Base-by-base conservation (phyloP, 2,797 vertebrate genomes). In the Tenualosa ilisha region DNA sequence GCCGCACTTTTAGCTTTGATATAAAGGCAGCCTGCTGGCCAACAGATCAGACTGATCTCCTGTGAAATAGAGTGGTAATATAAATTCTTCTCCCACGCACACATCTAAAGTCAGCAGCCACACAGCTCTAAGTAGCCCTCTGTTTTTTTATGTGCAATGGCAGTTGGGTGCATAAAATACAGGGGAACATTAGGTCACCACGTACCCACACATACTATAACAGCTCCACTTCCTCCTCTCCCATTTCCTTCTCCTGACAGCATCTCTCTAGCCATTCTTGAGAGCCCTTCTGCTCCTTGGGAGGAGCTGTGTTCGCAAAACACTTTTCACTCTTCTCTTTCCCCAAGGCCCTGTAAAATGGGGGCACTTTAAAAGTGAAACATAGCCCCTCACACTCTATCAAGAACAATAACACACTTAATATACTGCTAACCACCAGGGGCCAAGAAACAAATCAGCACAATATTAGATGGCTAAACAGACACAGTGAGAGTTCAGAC, bases 11-110 rank as follows among this genome's bases (percentile, higher is more conserved):
- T 89, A 84, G 81, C 84, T 90, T 89, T 91, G 90, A 91, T 92
- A 86, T 90, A 88, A 87, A 87, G 86, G 43, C 84, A 49, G 65
- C 83, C 88, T 85, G 87, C 82, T 87, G 26, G 65, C 49, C 54
- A 11, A 51, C 7, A 86, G 85, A 87, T 90, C 86, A 91, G 89
- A 88, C 88, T 92, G 88, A 93, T 92, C 87, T 91, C 85, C 91
- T 88, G 84, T 92, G 90, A 92, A 94, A 92, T 90, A 91, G 88
- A 89, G 89, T 84, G 89, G 86, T 86, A 82, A 68, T 85, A 88
- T 83, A 79, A 22, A 79, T 46, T 79, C 40, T 79, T 46, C 72
- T 46, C 72, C 37, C 37, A 46, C 37, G 72, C 72, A 79, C 72
- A 79, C 17, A 7, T 79, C 37, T 46, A 22, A 46, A 20, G 40